phyloP scores from a whole-genome alignment of 92 coral and sea anemone species.

The Zoanthus sociatus region DNA sequence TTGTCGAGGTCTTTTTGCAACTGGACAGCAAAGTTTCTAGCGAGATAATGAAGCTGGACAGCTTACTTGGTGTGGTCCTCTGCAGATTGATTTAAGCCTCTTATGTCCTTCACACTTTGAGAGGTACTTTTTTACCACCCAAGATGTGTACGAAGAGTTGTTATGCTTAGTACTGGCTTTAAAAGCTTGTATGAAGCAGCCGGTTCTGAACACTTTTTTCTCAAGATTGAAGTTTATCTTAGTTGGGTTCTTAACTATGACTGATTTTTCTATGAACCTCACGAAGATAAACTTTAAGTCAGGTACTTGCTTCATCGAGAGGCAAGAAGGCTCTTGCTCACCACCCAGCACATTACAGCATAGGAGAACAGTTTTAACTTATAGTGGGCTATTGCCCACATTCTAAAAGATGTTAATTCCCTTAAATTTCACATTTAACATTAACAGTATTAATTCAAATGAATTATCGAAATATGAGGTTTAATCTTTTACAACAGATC shows the following conservation, averaged over 20 bases:
- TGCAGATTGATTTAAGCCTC: conserved; percentile 21
- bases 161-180: conserved; percentile 53
- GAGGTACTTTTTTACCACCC: conserved; percentile 61
- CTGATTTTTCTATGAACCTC: conserved; percentile 50
- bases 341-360: conserved; percentile 63
- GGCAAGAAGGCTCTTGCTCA: conserved; percentile 63
- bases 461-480: no score
- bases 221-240: conserved; percentile 46
- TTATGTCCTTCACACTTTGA: conserved; percentile 29
- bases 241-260: conserved; percentile 38
- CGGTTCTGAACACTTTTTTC: conserved; percentile 39
- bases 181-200: conserved; percentile 60
- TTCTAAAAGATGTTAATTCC: no score
- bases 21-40: conserved; percentile 32
- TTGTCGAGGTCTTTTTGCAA: conserved; percentile 27
- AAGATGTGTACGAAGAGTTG: conserved; percentile 15
- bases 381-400: no score
- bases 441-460: no score
- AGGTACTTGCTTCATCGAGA: conserved; percentile 54
- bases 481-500: not conserved
- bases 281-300: conserved; percentile 55
- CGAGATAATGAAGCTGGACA: conserved; percentile 58
- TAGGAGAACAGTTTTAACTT: not conserved
- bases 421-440: no score
- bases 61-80: conserved; percentile 53